Conservation (phyloP, 1,140 invertebrate genomes). For the Pseudachorutes palmiensis region DNA sequence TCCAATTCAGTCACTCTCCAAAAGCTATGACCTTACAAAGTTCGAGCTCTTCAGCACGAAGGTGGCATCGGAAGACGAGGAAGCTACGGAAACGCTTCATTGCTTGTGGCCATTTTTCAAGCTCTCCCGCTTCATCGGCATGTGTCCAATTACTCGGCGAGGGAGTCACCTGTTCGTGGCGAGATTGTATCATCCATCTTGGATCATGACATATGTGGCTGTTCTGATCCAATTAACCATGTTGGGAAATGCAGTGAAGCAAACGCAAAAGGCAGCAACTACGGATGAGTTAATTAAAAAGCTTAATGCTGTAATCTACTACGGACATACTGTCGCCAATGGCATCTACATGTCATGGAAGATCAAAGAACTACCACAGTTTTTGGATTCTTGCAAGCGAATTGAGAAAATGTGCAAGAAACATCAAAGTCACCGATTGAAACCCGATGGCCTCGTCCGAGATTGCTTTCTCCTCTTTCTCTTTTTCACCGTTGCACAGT, state of each 20-base stretch:
- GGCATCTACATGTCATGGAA: slow-evolving; percentile 14
- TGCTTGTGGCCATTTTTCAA: slow-evolving; percentile 23
- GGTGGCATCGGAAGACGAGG: background rate
- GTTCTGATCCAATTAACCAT: slow-evolving; percentile 11
- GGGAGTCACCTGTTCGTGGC: slow-evolving; percentile 1
- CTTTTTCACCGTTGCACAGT: slow-evolving; percentile 2
- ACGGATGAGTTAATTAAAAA: background rate
- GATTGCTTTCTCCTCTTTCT: slow-evolving; percentile 10
- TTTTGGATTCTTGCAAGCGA: slow-evolving; percentile 13
- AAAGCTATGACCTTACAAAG: background rate
- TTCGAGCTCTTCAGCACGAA: slow-evolving; percentile 6
- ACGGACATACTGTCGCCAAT: slow-evolving; percentile 19
- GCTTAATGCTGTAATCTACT: slow-evolving; percentile 21
- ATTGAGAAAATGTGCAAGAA: slow-evolving; percentile 22
- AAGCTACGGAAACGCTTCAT: slow-evolving; percentile 12
- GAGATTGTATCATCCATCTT: slow-evolving; percentile 9
- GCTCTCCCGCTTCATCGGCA: slow-evolving; percentile 12
- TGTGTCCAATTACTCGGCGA: slow-evolving; percentile 14
- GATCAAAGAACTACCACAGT: slow-evolving; percentile 16
- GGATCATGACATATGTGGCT: slow-evolving; percentile 12
- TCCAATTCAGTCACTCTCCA: background rate
- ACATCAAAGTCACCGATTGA: background rate
- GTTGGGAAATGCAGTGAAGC: slow-evolving; percentile 7
- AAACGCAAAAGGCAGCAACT: background rate
- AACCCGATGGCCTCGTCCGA: slow-evolving; percentile 20